Conservation (phyloP, 1,140 invertebrate genomes). For the Drosophila sucinea region DNA sequence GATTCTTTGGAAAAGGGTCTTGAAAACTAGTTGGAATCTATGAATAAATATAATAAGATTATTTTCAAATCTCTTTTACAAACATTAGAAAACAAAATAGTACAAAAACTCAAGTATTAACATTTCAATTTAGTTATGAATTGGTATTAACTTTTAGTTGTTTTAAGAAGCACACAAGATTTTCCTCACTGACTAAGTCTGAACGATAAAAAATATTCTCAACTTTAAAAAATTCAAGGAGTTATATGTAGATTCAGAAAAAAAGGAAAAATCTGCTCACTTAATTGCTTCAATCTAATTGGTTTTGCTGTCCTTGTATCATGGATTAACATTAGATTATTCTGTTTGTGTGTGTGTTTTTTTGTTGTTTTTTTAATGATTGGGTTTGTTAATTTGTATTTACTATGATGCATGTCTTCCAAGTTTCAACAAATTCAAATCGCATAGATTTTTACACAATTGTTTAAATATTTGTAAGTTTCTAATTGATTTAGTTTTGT, state of each 20-base stretch:
- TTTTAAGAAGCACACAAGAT: too few relatives aligned
- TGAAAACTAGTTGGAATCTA: too few relatives aligned
- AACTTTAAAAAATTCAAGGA: too few relatives aligned
- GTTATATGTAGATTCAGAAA: not conserved
- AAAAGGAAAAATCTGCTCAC: not conserved
- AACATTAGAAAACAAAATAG: too few relatives aligned
- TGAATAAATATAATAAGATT: too few relatives aligned
- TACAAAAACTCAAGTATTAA: too few relatives aligned
- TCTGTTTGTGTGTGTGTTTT: not conserved
- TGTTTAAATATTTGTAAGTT: conserved; percentile 41
- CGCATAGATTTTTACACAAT: conserved; percentile 70
- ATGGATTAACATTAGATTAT: conserved; percentile 1
- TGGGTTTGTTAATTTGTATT: conserved; percentile 5
- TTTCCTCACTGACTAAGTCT: too few relatives aligned
- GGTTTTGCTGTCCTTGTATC: conserved; percentile 1
- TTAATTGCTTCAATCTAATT: not conserved
- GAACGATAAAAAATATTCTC: too few relatives aligned
- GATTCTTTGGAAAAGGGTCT: too few relatives aligned
- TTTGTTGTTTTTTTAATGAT: conserved; percentile 18
- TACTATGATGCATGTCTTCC: conserved; percentile 64
- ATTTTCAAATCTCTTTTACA: too few relatives aligned
- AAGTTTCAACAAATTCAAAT: conserved; percentile 60
- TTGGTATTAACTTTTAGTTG: too few relatives aligned
- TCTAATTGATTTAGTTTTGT: conserved; percentile 29
- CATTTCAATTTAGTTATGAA: too few relatives aligned